A percentile compares a stretch with the other conserved stretches of the same genome.
phyloP scores from a whole-genome alignment of 2,113 vertebrate genomes.

The Cinclus cinclus region DNA sequence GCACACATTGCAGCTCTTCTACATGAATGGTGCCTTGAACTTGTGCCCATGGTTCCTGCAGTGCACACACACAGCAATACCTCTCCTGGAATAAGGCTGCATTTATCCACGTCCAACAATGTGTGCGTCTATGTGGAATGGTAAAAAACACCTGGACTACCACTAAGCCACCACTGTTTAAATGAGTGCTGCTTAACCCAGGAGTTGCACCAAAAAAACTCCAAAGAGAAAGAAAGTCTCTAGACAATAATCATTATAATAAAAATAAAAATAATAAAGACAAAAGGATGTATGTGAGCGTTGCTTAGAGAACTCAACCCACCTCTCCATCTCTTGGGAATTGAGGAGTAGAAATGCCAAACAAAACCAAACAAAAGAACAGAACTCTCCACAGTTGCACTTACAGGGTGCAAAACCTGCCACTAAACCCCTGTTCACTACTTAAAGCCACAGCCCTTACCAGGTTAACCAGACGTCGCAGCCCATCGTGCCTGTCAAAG shows the following conservation, averaged over 20 bases:
- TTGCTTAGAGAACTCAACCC: neutral
- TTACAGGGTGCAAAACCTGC: neutral
- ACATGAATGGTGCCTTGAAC: neutral
- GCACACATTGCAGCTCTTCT: neutral
- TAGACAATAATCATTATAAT: neutral
- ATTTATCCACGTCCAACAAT: neutral
- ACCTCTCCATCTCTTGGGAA: neutral
- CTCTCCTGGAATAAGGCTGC: neutral
- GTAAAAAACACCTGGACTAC: neutral
- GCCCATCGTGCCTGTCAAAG: conserved; percentile 95
- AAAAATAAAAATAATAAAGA: neutral
- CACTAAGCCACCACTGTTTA: neutral
- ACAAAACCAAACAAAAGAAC: neutral
- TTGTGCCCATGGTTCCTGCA: neutral
- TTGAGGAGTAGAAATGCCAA: neutral
- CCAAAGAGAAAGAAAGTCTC: neutral
- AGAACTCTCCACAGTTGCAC: neutral
- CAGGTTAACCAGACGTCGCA: conserved; percentile 95
- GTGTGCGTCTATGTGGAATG: rapidly evolving
- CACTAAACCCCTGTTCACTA: neutral
- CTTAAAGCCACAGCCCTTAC: conserved; percentile 60
- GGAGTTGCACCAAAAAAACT: neutral
- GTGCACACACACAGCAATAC: neutral
- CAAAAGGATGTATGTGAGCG: rapidly evolving
- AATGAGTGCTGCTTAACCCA: neutral